Evolutionary conservation across 2,888 invertebrate genomes (phyloP), one percentile per base, ranked within the genome.

Genomic region (Choristoneura rosaceana): DNA sequence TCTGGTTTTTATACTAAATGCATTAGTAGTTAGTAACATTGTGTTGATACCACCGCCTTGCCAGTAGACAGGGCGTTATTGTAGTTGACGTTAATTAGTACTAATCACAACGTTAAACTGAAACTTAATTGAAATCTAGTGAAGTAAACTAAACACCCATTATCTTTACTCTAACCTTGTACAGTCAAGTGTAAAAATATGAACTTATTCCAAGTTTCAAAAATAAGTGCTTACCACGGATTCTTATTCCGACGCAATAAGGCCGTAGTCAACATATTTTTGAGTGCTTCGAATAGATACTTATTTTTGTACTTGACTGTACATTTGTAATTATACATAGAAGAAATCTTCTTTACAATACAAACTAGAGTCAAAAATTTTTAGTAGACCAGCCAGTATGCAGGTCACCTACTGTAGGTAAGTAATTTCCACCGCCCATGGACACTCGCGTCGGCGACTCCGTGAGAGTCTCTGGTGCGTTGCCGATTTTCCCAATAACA

Each of bases 111-210:
- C 50, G 17, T 17, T 52, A 15, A 17, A 52, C 15, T 8, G 4
- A 52, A 52, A 17, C 9, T 15, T n/a, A 45, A 45, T 12, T 45
- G 50, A 50, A 5, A 5, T n/a, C 50, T 50, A n/a, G 50, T 4
- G 50, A n/a, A 50, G n/a, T n/a, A 50, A 50, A n/a, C n/a, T n/a
- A 50, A 50, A n/a, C n/a, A 50, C 50, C 15, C 25, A 50, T 15
- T n/a, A 12, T n/a, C 50, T 15, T 50, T 50, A 50, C 25, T 25
- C 25, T 25, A 25, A 25, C 25, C 25, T 25, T 25, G 25, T 25
- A 25, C 25, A 25, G 25, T 25, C 25, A 25, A 25, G 25, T 25
- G 25, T 25, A 25, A 25, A 25, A 25, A 25, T 25, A 25, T 25
- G 25, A 1, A 25, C 25, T 25, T 25, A 25, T 25, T 25, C 25